Conservation (phyloP, 30 jellyfish, hydroid and myxozoan species). For the Turritopsis rubra region DNA sequence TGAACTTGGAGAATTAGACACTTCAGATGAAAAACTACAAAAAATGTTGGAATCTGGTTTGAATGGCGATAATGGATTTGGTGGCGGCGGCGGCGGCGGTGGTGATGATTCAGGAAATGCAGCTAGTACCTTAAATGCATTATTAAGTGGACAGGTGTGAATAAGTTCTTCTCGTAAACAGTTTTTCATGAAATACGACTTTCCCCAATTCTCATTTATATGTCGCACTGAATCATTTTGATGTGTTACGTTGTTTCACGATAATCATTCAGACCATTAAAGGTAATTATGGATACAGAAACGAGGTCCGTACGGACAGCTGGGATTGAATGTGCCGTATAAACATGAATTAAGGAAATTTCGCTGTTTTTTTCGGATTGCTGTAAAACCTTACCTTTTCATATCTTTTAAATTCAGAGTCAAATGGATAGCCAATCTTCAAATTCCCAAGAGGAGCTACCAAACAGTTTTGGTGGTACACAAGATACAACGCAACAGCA, state of each 20-base stretch:
- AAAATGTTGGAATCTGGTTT: conserved; percentile 84
- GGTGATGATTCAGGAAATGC: conserved; percentile 2
- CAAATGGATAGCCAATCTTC: conserved; percentile 29
- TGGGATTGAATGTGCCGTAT: too few relatives aligned
- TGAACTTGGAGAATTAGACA: conserved; percentile 82
- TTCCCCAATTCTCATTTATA: too few relatives aligned
- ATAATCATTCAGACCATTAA: too few relatives aligned
- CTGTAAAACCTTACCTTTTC: too few relatives aligned
- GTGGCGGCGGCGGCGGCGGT: conserved; percentile 29
- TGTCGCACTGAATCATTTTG: too few relatives aligned
- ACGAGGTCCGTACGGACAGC: too few relatives aligned
- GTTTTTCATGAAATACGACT: too few relatives aligned
- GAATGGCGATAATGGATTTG: conserved; percentile 33
- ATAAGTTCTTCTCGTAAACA: background rate
- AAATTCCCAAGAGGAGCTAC: conserved; percentile 17
- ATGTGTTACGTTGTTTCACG: too few relatives aligned
- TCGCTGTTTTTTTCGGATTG: too few relatives aligned
- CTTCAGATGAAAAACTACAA: conserved; percentile 78
- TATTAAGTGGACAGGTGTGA: conserved; percentile 24
- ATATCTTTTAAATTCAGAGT: background rate
- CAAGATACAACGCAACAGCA: conserved; percentile 16
- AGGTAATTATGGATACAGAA: too few relatives aligned
- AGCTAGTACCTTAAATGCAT: conserved; percentile 24
- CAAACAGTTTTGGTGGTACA: background rate
- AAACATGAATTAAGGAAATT: too few relatives aligned